Evolutionary conservation across 2,113 vertebrate genomes (phyloP), one percentile per base, ranked within the genome.

Genomic region (Corydoras sp.): DNA sequence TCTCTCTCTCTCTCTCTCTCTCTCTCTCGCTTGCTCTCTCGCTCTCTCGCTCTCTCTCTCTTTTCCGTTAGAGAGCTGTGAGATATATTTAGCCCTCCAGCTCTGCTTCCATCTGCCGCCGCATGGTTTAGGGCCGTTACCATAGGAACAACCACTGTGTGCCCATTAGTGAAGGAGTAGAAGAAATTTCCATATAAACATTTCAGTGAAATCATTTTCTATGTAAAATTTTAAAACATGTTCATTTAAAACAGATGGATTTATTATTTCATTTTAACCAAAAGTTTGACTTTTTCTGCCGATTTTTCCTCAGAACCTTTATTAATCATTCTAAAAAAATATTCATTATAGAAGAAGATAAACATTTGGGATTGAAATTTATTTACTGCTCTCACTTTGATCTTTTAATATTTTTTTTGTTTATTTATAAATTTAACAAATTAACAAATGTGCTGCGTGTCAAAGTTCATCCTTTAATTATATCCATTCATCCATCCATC

Each of bases 1-100:
- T 24, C 18, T 24, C 18, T 24, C 18, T 24, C 18, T 24, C 18
- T 24, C 18, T 24, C 18, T 24, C 76, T 61, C 80, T 77, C 82
- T 81, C 75, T 85, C 76, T 85, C 82, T 84, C 82, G n/a, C n/a
- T n/a, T n/a, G n/a, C 18, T 24, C 18, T 24, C 18, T 24, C 18
- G 1, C 18, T 24, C 18, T 24, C 18, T 24, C 76, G 63, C 80
- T 77, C 82, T 81, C 75, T 85, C 76, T 85, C 82, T 84, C 82
- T 76, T 74, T 77, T 84, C 80, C 73, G 79, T 73, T 81, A 88
- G 86, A 85, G 88, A 89, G 82, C 88, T 88, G 78, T 81, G 79
- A 89, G 89, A 89, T 89, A 90, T 87, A 89, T 90, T 88, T 90
- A 89, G 89, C 88, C 86, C 82, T 88, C 83, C 78, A 88, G 87